Base-by-base conservation (phyloP, 2,797 vertebrate genomes). In the Gorsachius magnificus region DNA sequence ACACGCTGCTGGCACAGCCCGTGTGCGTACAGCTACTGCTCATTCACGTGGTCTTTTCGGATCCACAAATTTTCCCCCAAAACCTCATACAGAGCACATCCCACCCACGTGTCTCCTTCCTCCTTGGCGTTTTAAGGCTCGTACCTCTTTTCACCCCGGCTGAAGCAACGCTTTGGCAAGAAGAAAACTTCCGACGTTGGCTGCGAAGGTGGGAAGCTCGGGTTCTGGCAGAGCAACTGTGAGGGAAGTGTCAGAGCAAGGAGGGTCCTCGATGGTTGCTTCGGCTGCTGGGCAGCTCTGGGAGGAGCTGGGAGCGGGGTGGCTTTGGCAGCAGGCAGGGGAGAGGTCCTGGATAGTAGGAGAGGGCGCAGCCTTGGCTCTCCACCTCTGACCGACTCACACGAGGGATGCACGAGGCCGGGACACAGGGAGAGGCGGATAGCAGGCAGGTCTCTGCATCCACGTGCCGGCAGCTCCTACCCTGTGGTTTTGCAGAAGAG, bases 141-240 rank as follows among this genome's bases (percentile, higher is more conserved):
- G 94, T 93, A 96, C 94, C 96, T 96, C 83, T 70, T 61, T 31
- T 46, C 72, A 83, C 71, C 56, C 64, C 60, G 21, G 87, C 68
- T 22, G 87, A 66, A 85, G 57, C 1, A 11, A 33, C 0, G 43
- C 33, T 81, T 33, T n/a, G 85, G 79, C 38, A 50, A 75, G 63
- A 0, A 7, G 38, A 85, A 81, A 75, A 16, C 43, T 58, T 14
- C 79, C 0, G 20, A 4, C 0, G 33, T 12, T 60, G 90, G 41
- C 68, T 60, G 70, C 9, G 54, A 24, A 72, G 93, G 58, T 77
- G 78, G 61, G 53, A 38, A 69, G 64, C 33, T 85, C n/a, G 36
- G 70, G 61, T 6, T 61, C 71, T 36, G 50, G 85, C 36, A 65
- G 91, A 48, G 13, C 1, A 4, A 41, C 58, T 6, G 43, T 1